Evolutionary conservation across 1,140 invertebrate genomes (phyloP), one percentile per base, ranked within the genome.

Genomic region (Marisa cornuarietis): DNA sequence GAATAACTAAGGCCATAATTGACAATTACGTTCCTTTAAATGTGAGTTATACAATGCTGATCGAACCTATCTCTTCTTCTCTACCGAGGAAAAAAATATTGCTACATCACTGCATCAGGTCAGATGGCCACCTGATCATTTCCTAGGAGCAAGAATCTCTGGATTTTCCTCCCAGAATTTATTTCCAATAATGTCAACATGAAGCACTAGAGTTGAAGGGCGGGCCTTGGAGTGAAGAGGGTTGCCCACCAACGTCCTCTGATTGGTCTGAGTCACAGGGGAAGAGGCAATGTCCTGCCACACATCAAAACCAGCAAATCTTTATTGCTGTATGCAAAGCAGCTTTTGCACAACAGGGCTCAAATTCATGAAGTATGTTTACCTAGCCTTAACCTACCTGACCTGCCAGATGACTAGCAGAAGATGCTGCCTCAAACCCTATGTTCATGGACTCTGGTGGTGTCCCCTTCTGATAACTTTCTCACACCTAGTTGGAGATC

Each of bases 121-220:
- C 62, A 63, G 18, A 63, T 13, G 7, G 22, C 26, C 65, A 24
- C 6, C 13, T 68, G 14, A 31, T 81, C 80, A 72, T 85, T 85
- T 83, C 86, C 83, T 76, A 76, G 83, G 81, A 71, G 76, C 82
- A 61, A 92, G 77, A 76, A 92, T 88, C 71, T 94, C 92, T n/a
- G 91, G 89, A 91, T 97, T 92, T 74, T 94, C 93, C 81, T 93
- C 93, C 97, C 97, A 99, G 92, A 98, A 98, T 71, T 92, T 91
- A 73, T 97, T 94, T 63, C 94, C 93, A 80, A 99, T 96, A 82
- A 99, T 94, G 90, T 98, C 97, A 77, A 75, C 66, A 83, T 92
- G 86, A n/a, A 90, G 82, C 87, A 84, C 71, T 7, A 84, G 68
- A 26, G 66, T 82, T 24, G 69, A 73, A 31, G 66, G 62, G 13